Percentiles rank a stretch among this genome's conserved stretches.
Evolutionary conservation across 2,797 vertebrate species (phyloP).

Genomic region (Mus spretus): DNA sequence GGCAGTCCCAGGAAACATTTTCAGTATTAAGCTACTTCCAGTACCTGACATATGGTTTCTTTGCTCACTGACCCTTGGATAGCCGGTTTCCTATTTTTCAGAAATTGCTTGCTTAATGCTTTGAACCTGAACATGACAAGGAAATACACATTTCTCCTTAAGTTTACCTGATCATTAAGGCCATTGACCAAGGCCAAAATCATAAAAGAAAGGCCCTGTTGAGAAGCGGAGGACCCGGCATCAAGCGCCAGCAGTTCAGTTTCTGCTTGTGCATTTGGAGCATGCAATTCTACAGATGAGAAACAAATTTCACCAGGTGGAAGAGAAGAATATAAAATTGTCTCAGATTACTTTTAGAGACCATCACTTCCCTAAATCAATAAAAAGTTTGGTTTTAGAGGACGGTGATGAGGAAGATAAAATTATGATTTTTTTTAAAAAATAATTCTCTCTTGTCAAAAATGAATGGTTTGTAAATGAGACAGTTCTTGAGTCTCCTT

Average conservation of each 20-base stretch:
- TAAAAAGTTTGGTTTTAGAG: slow-evolving; percentile 28
- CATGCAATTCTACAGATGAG: background rate
- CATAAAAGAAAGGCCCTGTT: background rate
- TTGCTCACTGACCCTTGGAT: background rate
- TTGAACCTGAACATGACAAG: background rate
- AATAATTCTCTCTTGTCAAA: slow-evolving; percentile 36
- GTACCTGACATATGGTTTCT: background rate
- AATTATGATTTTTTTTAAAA: background rate
- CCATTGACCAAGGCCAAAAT: background rate
- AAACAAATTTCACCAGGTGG: background rate
- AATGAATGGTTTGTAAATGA: slow-evolving; percentile 36
- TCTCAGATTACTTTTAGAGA: slow-evolving; percentile 29
- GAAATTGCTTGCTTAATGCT: slow-evolving; percentile 44
- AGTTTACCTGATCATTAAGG: background rate
- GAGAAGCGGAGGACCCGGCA: background rate
- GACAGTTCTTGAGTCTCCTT: background rate
- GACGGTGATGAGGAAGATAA: background rate
- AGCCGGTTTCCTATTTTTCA: slow-evolving; percentile 39
- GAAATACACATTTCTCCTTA: background rate
- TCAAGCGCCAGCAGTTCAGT: background rate
- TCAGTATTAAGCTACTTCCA: background rate
- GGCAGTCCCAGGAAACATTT: background rate
- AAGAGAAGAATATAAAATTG: slow-evolving; percentile 52
- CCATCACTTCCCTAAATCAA: slow-evolving; percentile 24
- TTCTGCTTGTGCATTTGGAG: background rate